A percentile compares a stretch with the other conserved stretches of the same genome.
Evolutionary conservation across 2,113 vertebrate genomes (phyloP).

Genomic region (Chloropsis cyanopogon): DNA sequence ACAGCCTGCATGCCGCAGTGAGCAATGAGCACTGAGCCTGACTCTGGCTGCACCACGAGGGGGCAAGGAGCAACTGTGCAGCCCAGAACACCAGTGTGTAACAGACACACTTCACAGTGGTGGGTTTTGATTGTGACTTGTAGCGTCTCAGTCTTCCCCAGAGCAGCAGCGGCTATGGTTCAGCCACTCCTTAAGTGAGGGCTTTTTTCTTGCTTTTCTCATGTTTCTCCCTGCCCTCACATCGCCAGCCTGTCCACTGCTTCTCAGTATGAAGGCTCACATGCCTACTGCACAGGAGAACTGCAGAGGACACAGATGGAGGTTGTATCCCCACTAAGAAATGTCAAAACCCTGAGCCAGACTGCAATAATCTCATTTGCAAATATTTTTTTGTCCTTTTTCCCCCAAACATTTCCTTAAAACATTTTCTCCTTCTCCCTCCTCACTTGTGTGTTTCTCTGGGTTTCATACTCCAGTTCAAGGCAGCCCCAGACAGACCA

Average conservation of each 20-base stretch:
- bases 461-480: neutral
- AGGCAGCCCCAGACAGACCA: neutral
- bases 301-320: neutral
- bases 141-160: neutral
- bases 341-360: neutral
- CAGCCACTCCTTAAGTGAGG: neutral
- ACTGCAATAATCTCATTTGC: neutral
- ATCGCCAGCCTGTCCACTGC: neutral
- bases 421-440: neutral
- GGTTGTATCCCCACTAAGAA: neutral
- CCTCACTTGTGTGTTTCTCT: neutral
- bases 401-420: neutral
- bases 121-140: neutral
- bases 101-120: neutral
- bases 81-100: accelerated
- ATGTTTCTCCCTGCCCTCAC: neutral
- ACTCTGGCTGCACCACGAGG: accelerated
- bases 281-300: neutral
- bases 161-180: neutral
- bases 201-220: neutral
- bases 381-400: accelerated
- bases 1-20: accelerated
- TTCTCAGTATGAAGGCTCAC: neutral
- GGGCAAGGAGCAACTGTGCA: neutral
- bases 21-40: neutral